Evolutionary conservation across 2,113 vertebrate species (phyloP).

Genomic region (Picathartes gymnocephalus): DNA sequence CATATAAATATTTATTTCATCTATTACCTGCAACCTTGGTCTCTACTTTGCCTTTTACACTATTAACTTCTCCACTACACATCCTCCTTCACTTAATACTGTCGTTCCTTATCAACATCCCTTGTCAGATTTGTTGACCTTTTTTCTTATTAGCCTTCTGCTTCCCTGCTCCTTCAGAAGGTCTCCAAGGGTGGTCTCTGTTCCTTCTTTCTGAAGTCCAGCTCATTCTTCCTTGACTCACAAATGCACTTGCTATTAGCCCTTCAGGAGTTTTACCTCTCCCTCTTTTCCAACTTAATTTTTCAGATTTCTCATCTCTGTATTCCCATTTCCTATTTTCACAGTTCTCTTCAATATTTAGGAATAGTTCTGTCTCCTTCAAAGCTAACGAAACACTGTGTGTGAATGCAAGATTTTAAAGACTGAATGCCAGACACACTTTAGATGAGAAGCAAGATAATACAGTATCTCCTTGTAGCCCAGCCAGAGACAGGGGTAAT

Average conservation of each 20-base stretch:
- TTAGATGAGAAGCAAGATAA: constrained; percentile 9
- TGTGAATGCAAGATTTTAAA: neutral
- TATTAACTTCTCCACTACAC: neutral
- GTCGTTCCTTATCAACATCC: neutral
- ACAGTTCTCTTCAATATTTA: neutral
- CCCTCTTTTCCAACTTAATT: neutral
- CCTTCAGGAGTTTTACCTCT: neutral
- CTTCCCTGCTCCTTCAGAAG: neutral
- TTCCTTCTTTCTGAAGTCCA: neutral
- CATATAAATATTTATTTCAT: neutral
- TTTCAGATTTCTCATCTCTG: neutral
- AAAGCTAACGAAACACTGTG: neutral
- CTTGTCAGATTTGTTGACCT: neutral
- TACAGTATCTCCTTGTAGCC: neutral
- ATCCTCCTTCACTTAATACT: neutral
- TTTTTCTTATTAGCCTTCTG: neutral
- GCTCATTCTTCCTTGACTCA: neutral
- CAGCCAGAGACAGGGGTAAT: neutral
- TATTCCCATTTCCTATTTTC: neutral
- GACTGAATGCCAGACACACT: neutral
- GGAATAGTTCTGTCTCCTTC: neutral
- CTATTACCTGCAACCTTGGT: neutral
- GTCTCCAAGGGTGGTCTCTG: neutral
- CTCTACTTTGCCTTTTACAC: neutral
- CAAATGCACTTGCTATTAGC: neutral